Base-by-base conservation (phyloP, 2,113 vertebrate genomes). In the Onychorhynchus coronatus region DNA sequence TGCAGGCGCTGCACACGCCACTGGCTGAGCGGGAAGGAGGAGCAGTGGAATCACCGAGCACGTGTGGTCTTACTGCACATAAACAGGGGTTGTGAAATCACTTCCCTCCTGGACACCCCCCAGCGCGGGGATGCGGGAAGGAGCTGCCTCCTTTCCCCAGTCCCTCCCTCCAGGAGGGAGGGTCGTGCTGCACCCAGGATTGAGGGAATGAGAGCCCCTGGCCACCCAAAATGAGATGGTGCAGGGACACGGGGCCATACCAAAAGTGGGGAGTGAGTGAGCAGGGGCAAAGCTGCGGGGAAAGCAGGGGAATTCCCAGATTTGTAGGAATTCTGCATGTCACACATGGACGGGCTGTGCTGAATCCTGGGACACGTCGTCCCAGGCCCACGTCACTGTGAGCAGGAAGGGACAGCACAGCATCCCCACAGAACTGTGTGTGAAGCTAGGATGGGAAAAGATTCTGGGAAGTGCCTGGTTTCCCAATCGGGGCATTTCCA, bases 351-450 rank as follows among this genome's bases (percentile, higher is more conserved):
- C 1, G 21, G 19, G 52, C 42, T 83, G 75, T 63, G 15, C 47
- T 12, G 6, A 35, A 58, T 58, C 7, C 12, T 0, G 2, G 44
- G 16, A n/a, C 59, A 70, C 3, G 0, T 50, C 41, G 74, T n/a
- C 7, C 33, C 4, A 28, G 4, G 3, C 2, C 6, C 6, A 19
- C 0, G 0, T 61, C 30, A 19, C 37, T 33, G 33, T 1, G 11
- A 86, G 68, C 0, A 2, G 84, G 68, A 93, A 94, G 33, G n/a
- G 55, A 50, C 46, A 70, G 77, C 1, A 0, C 44, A 33, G 31
- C 15, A 14, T 55, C n/a, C 14, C 30, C 6, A 4, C 12, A 27
- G 77, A 31, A 56, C 33, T 0, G 1, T 17, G 3, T 1, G 2
- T 35, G n/a, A n/a, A 74, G 24, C 27, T 4, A 3, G 27, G 28